A percentile compares a stretch with the other conserved stretches of the same genome.
These are phyloP conservation scores for Ommatoiulus sabulosus DNA, from an alignment of 2,888 invertebrate species.

Conservation along the genomic window DNA sequence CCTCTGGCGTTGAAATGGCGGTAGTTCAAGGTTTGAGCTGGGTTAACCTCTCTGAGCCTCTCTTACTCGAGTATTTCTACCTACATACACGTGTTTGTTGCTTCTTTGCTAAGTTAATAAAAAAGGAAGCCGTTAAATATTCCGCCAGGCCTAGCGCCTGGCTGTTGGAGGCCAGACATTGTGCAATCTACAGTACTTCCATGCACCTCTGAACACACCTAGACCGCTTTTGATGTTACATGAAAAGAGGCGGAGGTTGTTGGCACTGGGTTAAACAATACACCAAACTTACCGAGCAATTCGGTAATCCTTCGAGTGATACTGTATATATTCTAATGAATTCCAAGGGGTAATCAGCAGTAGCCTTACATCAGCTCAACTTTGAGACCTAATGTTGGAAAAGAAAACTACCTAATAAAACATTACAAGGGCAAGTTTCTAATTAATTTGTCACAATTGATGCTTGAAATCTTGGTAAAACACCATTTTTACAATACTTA, in stretches of 20 bases:
- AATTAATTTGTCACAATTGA: too few relatives aligned
- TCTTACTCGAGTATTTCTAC: constrained; percentile 1
- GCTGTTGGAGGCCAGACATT: constrained; percentile 25
- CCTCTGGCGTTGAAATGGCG: not conserved
- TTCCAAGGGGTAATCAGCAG: constrained; percentile 21
- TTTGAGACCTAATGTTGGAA: not conserved
- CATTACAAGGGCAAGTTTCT: not conserved
- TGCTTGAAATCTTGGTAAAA: too few relatives aligned
- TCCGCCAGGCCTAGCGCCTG: constrained; percentile 1
- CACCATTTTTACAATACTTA: too few relatives aligned
- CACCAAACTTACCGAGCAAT: not conserved
- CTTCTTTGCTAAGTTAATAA: constrained; percentile 34
- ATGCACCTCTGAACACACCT: constrained; percentile 42
- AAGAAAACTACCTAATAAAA: not conserved
- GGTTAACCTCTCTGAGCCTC: constrained; percentile 36
- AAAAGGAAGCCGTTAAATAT: constrained; percentile 42
- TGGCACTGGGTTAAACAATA: constrained; percentile 40
- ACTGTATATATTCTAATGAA: not conserved
- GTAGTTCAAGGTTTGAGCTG: not conserved
- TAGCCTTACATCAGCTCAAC: not conserved
- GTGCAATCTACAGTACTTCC: constrained; percentile 43
- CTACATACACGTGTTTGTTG: constrained; percentile 28
- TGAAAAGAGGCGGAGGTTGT: constrained; percentile 36
- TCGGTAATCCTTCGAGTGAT: not conserved
- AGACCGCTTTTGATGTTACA: constrained; percentile 43